These are phyloP conservation scores for Ceraclea dissimilis DNA, from an alignment of 2,888 invertebrate genomes.

Conservation along the genomic window DNA sequence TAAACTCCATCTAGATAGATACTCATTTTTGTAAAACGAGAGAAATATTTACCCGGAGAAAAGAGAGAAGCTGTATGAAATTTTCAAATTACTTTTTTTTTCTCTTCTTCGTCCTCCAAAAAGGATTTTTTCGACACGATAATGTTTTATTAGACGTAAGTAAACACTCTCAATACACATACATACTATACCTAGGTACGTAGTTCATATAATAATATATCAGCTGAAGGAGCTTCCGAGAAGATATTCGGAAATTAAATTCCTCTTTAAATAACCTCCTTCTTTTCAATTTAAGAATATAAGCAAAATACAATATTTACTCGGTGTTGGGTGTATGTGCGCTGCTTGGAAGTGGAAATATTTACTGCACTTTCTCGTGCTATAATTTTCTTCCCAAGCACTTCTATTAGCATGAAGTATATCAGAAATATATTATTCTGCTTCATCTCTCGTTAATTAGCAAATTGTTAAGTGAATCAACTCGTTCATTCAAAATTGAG, in stretches of 20 bases:
- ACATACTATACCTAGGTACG: background rate
- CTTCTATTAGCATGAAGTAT: no score
- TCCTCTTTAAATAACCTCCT: background rate
- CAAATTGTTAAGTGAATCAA: no score
- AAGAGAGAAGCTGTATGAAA: background rate
- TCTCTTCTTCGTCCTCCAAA: background rate
- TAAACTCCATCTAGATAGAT: no score
- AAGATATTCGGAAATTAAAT: conserved; percentile 2
- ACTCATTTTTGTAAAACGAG: no score
- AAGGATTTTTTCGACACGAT: background rate
- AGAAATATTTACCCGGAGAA: no score
- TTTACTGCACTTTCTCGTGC: no score
- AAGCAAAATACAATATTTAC: background rate
- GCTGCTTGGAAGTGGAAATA: background rate
- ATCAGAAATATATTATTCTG: no score
- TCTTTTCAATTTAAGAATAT: background rate
- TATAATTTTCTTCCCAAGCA: no score
- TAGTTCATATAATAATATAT: no score
- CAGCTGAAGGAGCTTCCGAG: background rate
- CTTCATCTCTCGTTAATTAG: no score
- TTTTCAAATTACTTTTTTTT: background rate
- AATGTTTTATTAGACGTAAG: conserved; percentile 2
- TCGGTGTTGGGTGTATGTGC: no score
- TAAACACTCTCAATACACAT: background rate
- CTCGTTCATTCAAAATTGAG: no score